Evolutionary conservation across 2,113 vertebrate species (phyloP).

Genomic region (Cisticola juncidis): DNA sequence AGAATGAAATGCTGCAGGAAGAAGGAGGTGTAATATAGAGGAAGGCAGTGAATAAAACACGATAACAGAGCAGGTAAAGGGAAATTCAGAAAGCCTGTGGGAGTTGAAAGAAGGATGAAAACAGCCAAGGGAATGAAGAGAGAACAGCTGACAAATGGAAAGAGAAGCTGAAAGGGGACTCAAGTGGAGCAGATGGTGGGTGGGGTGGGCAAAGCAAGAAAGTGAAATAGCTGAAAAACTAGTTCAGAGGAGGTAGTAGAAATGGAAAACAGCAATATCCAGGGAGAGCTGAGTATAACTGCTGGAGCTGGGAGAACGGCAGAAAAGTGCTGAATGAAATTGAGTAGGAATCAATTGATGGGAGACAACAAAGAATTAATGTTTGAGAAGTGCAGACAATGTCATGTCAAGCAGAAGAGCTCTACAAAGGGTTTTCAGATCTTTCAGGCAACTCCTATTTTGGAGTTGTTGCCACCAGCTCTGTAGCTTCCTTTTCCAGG

Average conservation of each 20-base stretch:
- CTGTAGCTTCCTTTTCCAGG: not conserved
- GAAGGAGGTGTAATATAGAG: not conserved
- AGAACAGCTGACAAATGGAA: constrained; percentile 4
- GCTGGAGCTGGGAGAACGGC: not conserved
- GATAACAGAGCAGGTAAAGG: constrained; percentile 11
- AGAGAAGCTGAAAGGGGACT: not conserved
- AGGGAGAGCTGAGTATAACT: not conserved
- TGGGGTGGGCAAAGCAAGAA: not conserved
- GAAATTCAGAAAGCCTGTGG: constrained; percentile 1
- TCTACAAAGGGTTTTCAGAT: not conserved
- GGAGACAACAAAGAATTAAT: not conserved
- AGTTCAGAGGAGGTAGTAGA: not conserved
- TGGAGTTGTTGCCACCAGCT: not conserved
- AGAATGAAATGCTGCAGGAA: constrained; percentile 8
- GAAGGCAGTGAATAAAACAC: not conserved
- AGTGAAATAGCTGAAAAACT: not conserved
- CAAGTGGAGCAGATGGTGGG: constrained; percentile 4
- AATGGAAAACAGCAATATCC: not conserved
- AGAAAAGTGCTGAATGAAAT: not conserved
- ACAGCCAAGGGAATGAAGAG: not conserved
- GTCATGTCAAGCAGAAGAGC: not conserved
- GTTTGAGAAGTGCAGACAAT: not conserved
- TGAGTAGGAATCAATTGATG: not conserved
- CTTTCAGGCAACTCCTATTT: not conserved
- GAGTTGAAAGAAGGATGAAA: constrained; percentile 20